Evolutionary conservation across 1,140 invertebrate genomes (phyloP).

Genomic region (Saccostrea echinata): DNA sequence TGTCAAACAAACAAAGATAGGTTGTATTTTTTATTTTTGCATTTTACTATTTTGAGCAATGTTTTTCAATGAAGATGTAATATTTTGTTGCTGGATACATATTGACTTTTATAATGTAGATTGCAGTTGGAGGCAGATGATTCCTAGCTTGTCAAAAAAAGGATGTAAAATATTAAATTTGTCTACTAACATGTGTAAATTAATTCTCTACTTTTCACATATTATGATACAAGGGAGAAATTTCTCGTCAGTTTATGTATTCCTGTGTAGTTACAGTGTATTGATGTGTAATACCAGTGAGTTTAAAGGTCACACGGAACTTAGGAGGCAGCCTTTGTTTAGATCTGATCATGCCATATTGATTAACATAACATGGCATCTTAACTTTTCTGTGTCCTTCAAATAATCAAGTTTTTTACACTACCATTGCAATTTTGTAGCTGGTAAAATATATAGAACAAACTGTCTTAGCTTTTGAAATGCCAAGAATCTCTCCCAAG

Average conservation of each 20-base stretch:
- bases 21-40: constrained; percentile 30
- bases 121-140: neutral
- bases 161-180: neutral
- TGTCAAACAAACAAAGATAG: neutral
- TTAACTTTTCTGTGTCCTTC: too few relatives aligned
- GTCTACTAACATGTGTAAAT: neutral
- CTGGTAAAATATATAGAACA: neutral
- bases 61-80: constrained; percentile 2
- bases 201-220: neutral
- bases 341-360: constrained; percentile 14
- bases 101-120: neutral
- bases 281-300: neutral
- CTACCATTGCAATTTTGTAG: neutral
- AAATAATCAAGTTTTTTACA: neutral
- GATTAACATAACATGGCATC: neutral
- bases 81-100: neutral
- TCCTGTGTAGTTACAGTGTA: neutral
- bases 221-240: neutral
- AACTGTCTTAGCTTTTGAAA: neutral
- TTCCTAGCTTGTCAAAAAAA: neutral
- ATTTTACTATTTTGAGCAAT: neutral
- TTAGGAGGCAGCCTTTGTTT: neutral
- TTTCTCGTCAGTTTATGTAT: neutral
- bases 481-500: neutral
- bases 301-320: neutral